Evolutionary conservation across 1,140 invertebrate species (phyloP).

Genomic region (Drosophila triauraria): DNA sequence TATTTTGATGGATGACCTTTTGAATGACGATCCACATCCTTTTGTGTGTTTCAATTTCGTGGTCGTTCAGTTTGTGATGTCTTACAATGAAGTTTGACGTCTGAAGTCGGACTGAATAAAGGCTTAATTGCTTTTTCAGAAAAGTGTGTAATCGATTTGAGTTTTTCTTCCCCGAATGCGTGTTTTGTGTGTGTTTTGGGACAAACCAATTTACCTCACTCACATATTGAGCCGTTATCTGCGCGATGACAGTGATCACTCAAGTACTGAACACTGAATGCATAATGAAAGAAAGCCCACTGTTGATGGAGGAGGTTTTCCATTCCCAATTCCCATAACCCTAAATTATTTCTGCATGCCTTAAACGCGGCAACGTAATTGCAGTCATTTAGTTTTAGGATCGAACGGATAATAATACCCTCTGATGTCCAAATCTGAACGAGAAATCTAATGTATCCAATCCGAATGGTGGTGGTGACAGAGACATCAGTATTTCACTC

Average conservation of each 20-base stretch:
- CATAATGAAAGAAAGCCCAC: conserved; percentile 44
- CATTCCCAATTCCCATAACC: conserved; percentile 4
- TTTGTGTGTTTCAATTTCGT: conserved; percentile 19
- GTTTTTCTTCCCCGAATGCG: conserved; percentile 9
- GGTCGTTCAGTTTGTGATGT: conserved; percentile 11
- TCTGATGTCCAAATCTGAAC: conserved; percentile 29
- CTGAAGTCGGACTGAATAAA: conserved; percentile 29
- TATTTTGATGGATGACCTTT: conserved; percentile 27
- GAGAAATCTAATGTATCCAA: conserved; percentile 14
- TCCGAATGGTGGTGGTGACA: conserved; percentile 7
- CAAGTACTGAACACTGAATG: conserved; percentile 41
- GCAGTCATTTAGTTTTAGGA: conserved; percentile 43
- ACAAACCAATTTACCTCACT: conserved; percentile 49
- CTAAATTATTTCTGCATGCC: conserved; percentile 35
- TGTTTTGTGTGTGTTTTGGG: conserved; percentile 19
- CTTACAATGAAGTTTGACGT: conserved; percentile 18
- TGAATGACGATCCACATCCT: conserved; percentile 29
- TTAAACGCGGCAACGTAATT: conserved; percentile 33
- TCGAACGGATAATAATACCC: conserved; percentile 27
- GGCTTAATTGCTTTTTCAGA: conserved; percentile 50
- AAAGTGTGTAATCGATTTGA: conserved; percentile 38
- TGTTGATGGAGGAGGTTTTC: conserved; percentile 18
- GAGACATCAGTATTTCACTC: conserved; percentile 20
- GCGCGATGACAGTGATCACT: conserved; percentile 39
- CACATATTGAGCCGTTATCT: conserved; percentile 28